These are phyloP conservation scores for Sepioteuthis lessoniana DNA, from an alignment of 2,888 invertebrate genomes.

Conservation along the genomic window DNA sequence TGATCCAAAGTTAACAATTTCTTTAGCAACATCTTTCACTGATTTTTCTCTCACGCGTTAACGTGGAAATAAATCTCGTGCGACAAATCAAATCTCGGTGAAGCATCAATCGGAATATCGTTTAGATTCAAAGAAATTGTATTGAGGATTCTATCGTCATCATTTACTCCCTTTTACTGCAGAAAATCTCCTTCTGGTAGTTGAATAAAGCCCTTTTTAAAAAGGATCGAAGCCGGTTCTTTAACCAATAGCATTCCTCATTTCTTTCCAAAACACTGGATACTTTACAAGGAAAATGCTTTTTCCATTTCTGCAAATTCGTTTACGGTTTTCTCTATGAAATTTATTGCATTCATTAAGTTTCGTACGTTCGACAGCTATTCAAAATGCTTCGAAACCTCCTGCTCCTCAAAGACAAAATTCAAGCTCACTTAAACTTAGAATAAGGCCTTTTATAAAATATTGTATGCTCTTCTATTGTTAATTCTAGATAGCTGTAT, in stretches of 20 bases:
- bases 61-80: not conserved
- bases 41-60: not conserved
- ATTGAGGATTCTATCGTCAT: not conserved
- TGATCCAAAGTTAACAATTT: not conserved
- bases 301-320: not conserved
- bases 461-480: no score
- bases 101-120: not conserved
- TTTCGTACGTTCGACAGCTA: no score
- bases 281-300: not conserved
- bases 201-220: not conserved
- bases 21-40: not conserved
- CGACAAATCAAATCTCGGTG: not conserved
- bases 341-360: no score
- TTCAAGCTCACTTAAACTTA: no score
- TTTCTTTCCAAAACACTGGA: not conserved
- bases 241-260: not conserved
- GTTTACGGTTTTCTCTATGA: not conserved
- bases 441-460: no score
- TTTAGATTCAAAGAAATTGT: not conserved
- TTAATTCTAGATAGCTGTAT: no score
- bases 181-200: not conserved
- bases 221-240: not conserved
- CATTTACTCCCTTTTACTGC: not conserved
- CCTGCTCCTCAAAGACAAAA: no score
- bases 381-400: no score